These are phyloP conservation scores for Meloidogyne chitwoodi DNA, from an alignment of 1,140 invertebrate genomes.

Conservation along the genomic window DNA sequence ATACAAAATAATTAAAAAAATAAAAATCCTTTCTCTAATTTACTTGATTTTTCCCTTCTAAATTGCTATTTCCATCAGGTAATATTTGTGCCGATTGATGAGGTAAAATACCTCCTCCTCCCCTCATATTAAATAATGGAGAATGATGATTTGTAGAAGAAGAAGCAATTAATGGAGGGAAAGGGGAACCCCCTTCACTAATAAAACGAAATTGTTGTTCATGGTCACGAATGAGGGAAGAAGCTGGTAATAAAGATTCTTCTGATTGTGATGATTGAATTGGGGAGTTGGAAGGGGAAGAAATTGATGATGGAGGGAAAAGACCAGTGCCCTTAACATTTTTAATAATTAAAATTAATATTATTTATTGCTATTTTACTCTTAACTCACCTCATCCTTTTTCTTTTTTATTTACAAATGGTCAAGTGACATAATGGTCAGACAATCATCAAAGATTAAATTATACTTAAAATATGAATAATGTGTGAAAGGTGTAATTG, in stretches of 20 bases:
- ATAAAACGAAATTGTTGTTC: neutral
- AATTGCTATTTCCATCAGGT: neutral
- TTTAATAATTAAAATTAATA: neutral
- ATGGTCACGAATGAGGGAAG: conserved; percentile 3
- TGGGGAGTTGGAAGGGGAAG: neutral
- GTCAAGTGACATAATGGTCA: no score
- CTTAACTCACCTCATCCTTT: no score
- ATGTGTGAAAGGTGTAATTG: no score
- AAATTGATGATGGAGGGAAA: conserved; percentile 1
- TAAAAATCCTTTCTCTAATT: no score
- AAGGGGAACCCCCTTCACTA: neutral
- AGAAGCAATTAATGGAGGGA: neutral
- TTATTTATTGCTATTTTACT: neutral
- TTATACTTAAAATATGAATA: no score
- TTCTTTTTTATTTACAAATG: no score
- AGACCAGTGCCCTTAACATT: conserved; percentile 3
- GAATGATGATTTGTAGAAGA: neutral
- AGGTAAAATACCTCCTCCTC: neutral
- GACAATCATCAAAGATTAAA: no score
- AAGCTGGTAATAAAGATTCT: conserved; percentile 10
- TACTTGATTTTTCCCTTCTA: neutral
- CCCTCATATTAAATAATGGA: neutral
- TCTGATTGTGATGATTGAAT: neutral
- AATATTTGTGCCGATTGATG: neutral
- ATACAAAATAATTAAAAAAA: neutral